Evolutionary conservation across 2,888 invertebrate species (phyloP).

Genomic region (Onthophagus sagittarius): DNA sequence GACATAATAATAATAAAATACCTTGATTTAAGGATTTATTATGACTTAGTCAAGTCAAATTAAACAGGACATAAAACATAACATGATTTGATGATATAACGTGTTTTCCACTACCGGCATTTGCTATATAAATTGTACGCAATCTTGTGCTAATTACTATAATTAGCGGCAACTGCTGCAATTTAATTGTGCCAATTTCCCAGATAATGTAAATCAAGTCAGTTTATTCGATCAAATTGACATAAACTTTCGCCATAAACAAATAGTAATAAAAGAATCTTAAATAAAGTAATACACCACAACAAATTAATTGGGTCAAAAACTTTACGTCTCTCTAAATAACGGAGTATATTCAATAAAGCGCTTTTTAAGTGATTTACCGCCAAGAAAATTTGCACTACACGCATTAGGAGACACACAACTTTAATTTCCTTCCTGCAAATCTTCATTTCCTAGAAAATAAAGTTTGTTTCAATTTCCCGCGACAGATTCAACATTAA

Average conservation of each 20-base stretch:
- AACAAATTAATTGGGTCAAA: too few relatives aligned
- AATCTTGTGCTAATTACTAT: neutral
- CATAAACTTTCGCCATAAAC: neutral
- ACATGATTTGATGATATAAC: neutral
- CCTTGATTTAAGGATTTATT: too few relatives aligned
- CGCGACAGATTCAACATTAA: neutral
- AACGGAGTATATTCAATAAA: too few relatives aligned
- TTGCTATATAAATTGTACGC: neutral
- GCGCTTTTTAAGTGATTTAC: neutral
- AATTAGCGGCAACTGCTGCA: neutral
- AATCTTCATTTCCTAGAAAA: neutral
- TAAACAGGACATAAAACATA: neutral
- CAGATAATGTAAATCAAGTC: neutral
- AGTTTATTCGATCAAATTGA: neutral
- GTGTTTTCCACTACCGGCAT: neutral
- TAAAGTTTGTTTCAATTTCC: neutral
- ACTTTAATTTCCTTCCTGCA: neutral
- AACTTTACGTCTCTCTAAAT: too few relatives aligned
- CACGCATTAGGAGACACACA: neutral
- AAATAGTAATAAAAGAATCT: neutral
- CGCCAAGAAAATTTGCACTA: neutral
- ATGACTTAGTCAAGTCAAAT: too few relatives aligned
- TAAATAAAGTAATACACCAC: too few relatives aligned
- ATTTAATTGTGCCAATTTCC: neutral
- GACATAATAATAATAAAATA: too few relatives aligned